Base-by-base conservation (phyloP, 1,140 invertebrate genomes). In the Ooceraea biroi region DNA sequence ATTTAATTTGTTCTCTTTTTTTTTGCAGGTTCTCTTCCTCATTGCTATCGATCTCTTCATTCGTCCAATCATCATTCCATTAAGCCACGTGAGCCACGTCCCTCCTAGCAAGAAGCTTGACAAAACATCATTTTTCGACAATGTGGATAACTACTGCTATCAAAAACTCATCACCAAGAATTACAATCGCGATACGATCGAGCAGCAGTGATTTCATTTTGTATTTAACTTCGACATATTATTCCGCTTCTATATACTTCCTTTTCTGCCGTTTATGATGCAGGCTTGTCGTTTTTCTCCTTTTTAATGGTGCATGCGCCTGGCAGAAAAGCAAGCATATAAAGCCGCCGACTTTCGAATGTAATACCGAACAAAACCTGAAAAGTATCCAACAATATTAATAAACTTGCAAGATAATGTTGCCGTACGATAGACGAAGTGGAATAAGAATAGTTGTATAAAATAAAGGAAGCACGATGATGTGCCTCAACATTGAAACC, bases 21-120 rank as follows among this genome's bases (percentile, higher is more conserved):
- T 61, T 87, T 93, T 92, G 22, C 89, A 93, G 92, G 91, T 92
- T 88, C 86, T 88, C 87, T 89, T 91, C 89, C 89, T 80, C 76
- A 80, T 88, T 89, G 52, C 89, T 89, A 88, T 73, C 92, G 92
- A 91, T 91, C 89, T 92, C 91, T 90, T 90, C 91, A 90, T 78
- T 90, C 91, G 88, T 91, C 90, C 84, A 93, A 91, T 93, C 90
- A 93, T 93, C 93, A 94, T 94, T 94, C 92, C 93, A 94, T 92
- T 87, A 91, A 88, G 90, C 89, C 91, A 88, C 92, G 90, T 87
- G 91, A 88, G 90, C 89, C 91, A 88, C 92, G 90, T 89, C 88
- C 90, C 90, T 88, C 78, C 91, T 89, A 90, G 88, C 88, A 91
- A 90, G 89, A 91, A 86, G 76, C 89, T 90, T 91, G 89, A 91